Base-by-base conservation (phyloP, 92 coral and sea anemone species). In the Umimayanthus kanabou region DNA sequence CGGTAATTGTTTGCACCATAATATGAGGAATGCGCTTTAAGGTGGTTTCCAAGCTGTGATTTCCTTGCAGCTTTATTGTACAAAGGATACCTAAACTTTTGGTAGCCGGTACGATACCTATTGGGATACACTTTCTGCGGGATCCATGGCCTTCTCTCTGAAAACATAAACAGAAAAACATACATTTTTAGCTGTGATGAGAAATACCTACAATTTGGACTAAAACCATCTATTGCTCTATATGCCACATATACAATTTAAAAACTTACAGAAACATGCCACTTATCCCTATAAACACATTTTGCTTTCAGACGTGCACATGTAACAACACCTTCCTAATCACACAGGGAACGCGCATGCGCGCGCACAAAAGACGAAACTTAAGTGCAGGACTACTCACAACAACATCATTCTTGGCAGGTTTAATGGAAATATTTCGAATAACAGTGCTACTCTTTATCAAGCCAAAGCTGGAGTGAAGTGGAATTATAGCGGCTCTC, bases 21-120 rank as follows among this genome's bases (percentile, higher is more conserved):
- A 22, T 67, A 20, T n/a, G 77, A 29, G 5, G 29, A 39, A 43
- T 30, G 50, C 14, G 72, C 39, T 37, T 55, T 80, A 22, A 29
- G 16, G 53, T 25, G 64, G 61, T 70, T 83, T 71, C 64, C 45
- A 49, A 45, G 39, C 78, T 25, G 65, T 10, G 55, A 43, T 20
- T 30, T 43, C 55, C 25, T 28, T 2, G 26, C 78, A 11, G 23
- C 25, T 42, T 69, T 69, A 9, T 83, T 26, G 29, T 25, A 25
- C 37, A 72, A 83, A n/a, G 78, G 87, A 8, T 45, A 45, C 15
- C 87, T 69, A 23, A 13, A 28, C 26, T 11, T 70, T 83, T 29
- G 42, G 47, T 23, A 26, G 4, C 47, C 45, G 22, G 64, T 9
- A n/a, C 0, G 23, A 26, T 82, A 82, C 39, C 11, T 13, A 20